Conservation (phyloP, 1,140 invertebrate genomes). For the Elymnias hypermnestra region DNA sequence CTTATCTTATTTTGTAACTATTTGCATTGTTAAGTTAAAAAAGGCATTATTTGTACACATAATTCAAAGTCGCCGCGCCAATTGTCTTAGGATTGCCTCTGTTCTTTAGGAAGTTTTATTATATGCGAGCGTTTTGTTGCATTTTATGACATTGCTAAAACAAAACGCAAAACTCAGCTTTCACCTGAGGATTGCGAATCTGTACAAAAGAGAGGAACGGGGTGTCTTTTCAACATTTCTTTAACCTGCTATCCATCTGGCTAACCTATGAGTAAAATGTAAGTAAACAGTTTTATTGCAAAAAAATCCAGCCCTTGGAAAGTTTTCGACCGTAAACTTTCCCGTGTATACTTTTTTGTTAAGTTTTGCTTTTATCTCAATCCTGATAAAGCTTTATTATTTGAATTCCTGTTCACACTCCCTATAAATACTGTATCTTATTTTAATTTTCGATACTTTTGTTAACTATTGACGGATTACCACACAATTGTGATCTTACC, state of each 20-base stretch:
- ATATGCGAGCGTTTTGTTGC: conserved; percentile 2
- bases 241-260: not conserved
- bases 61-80: conserved; percentile 5
- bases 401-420: too few species aligned
- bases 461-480: too few species aligned
- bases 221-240: not conserved
- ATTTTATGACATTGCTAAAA: conserved; percentile 17
- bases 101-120: conserved; percentile 14
- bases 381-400: too few species aligned
- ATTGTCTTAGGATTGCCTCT: conserved; percentile 12
- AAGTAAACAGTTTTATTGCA: too few species aligned
- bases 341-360: too few species aligned
- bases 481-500: too few species aligned
- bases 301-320: too few species aligned
- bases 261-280: too few species aligned
- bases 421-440: too few species aligned
- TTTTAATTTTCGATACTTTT: too few species aligned
- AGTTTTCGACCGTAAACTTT: too few species aligned
- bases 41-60: not conserved
- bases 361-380: too few species aligned
- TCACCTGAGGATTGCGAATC: conserved; percentile 14
- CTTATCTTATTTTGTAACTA: conserved; percentile 17
- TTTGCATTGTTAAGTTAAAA: not conserved
- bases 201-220: conserved; percentile 7
- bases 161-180: conserved; percentile 11